Evolutionary conservation across 1,140 invertebrate species (phyloP), one percentile per base, ranked within the genome.

Genomic region (Diorhabda carinulata): DNA sequence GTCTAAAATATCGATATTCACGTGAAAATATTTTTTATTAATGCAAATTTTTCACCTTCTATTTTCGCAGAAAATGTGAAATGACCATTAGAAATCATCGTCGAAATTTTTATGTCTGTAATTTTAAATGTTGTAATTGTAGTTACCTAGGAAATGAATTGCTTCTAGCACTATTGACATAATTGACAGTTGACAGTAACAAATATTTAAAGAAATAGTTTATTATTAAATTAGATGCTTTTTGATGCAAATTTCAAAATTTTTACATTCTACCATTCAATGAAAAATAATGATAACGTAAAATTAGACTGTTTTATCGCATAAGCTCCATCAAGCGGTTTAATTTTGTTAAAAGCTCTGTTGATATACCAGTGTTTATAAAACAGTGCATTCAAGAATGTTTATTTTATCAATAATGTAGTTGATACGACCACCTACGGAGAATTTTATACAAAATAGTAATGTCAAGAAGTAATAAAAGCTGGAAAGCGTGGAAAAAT

Each of bases 141-240:
- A 59, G 70, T 69, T 72, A 64, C 70, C 45, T 66, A 58, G 70
- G 9, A 64, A 71, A 62, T 0, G 43, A 9, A 25, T 25, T 25
- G 25, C 25, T 25, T 25, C 25, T 25, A 25, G 25, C 2, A 25
- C 25, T 8, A 52, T 8, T 52, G 47, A 52, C 47, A 52, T 9
- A 52, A 52, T 2, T 52, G 47, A 8, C 6, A 6, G 45, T 52
- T 52, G 45, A 52, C 45, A 52, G 6, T 52, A n/a, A 52, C 47
- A 52, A 25, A 25, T 25, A 25, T 25, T 25, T 25, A 1, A 25
- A 52, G 47, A 52, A 52, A 8, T 52, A 8, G 47, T n/a, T 52
- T n/a, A 8, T 52, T 52, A 8, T 52, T 52, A 52, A 52, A 52
- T 52, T 52, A n/a, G n/a, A 6, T 52, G 47, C 47, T 52, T 52